Evolutionary conservation across 2,888 invertebrate genomes (phyloP).

Genomic region (Gryllus longicercus): DNA sequence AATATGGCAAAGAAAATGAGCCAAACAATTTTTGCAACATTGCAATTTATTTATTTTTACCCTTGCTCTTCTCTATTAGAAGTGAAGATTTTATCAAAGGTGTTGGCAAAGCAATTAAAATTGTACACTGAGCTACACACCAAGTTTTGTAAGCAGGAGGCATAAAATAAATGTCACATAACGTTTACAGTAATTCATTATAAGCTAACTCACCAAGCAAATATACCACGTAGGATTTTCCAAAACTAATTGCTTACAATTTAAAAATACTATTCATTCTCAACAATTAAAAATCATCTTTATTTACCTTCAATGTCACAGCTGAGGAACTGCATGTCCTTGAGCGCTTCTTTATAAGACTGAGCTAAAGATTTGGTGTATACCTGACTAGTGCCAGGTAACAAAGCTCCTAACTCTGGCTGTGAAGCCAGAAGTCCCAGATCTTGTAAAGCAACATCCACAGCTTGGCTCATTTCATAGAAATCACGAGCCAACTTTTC

Average conservation of each 20-base stretch:
- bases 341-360: constrained; percentile 33
- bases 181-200: too few species aligned
- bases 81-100: neutral
- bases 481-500: constrained; percentile 33
- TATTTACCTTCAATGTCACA: constrained; percentile 37
- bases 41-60: neutral
- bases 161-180: too few species aligned
- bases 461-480: constrained; percentile 31
- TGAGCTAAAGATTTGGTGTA: constrained; percentile 20
- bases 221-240: too few species aligned
- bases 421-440: constrained; percentile 12
- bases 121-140: neutral
- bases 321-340: constrained; percentile 35
- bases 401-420: neutral
- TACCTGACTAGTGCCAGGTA: neutral
- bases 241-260: neutral
- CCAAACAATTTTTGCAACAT: neutral
- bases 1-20: neutral
- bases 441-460: constrained; percentile 26
- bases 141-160: neutral
- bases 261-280: neutral
- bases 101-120: neutral
- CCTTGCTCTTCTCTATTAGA: neutral
- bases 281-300: neutral
- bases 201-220: too few species aligned